Evolutionary conservation across 2,113 vertebrate genomes (phyloP).

Genomic region (Bufo bufo): DNA sequence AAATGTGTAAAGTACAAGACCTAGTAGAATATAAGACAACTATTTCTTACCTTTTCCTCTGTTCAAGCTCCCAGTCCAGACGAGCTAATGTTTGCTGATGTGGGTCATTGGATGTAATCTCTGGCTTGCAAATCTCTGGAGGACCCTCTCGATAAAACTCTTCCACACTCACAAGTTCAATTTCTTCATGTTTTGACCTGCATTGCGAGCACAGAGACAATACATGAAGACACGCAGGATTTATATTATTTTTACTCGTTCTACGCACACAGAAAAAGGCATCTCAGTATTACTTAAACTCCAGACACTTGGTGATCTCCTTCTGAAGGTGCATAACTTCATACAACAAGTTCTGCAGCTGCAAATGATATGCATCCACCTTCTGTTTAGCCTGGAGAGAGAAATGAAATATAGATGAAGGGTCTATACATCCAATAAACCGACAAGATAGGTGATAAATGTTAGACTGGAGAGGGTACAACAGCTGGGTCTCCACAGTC

Average conservation of each 20-base stretch:
- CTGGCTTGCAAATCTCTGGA: slow-evolving; percentile 83
- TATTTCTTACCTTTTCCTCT: slow-evolving; percentile 86
- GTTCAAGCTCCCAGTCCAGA: slow-evolving; percentile 98
- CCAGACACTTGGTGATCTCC: slow-evolving; percentile 97
- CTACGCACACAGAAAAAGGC: not conserved
- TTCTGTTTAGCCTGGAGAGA: slow-evolving; percentile 88
- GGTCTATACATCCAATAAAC: not conserved
- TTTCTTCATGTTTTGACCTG: slow-evolving; percentile 97
- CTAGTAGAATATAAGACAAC: too few relatives aligned
- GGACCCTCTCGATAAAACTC: slow-evolving; percentile 92
- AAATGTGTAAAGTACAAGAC: too few relatives aligned
- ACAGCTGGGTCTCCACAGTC: too few relatives aligned
- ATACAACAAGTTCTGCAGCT: slow-evolving; percentile 96
- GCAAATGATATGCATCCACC: slow-evolving; percentile 93
- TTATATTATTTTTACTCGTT: too few relatives aligned
- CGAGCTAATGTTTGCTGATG: slow-evolving; percentile 94
- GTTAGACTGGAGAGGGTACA: too few relatives aligned
- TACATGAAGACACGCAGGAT: not conserved
- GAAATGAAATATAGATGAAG: not conserved
- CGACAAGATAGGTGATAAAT: too few relatives aligned
- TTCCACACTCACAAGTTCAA: slow-evolving; percentile 88
- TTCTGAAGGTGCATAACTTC: slow-evolving; percentile 99
- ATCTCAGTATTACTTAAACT: slow-evolving; percentile 88
- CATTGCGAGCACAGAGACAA: not conserved
- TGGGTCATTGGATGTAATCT: slow-evolving; percentile 83